phyloP scores from a whole-genome alignment of 1,140 invertebrate genomes.

The Physella acuta region DNA sequence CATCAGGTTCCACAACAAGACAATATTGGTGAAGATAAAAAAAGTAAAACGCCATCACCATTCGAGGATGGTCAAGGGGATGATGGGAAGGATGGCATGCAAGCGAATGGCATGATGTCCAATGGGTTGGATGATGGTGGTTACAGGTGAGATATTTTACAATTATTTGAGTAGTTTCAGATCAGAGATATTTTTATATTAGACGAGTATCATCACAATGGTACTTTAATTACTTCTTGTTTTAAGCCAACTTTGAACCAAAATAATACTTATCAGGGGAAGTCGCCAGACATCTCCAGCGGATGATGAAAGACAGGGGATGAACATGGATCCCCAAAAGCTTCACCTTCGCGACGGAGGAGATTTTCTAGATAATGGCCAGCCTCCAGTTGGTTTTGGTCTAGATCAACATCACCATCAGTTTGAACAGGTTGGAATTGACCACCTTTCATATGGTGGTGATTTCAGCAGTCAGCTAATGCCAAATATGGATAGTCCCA shows the following conservation, averaged over 20 bases:
- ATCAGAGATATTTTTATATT: too few relatives aligned
- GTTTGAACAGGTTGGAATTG: slow-evolving; percentile 46
- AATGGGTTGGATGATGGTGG: slow-evolving; percentile 90
- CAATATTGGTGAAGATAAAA: slow-evolving; percentile 42
- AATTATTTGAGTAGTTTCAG: too few relatives aligned
- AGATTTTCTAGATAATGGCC: slow-evolving; percentile 15
- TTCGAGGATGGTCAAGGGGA: slow-evolving; percentile 64
- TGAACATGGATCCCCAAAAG: slow-evolving; percentile 20
- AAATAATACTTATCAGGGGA: background rate
- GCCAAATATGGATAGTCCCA: slow-evolving; percentile 61
- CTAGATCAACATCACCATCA: slow-evolving; percentile 22
- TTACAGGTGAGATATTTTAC: slow-evolving; percentile 81
- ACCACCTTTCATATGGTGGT: slow-evolving; percentile 54
- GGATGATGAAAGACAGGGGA: slow-evolving; percentile 25
- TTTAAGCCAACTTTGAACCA: background rate
- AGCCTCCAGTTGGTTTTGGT: slow-evolving; percentile 16
- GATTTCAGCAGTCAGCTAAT: slow-evolving; percentile 58
- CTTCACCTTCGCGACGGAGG: slow-evolving; percentile 18
- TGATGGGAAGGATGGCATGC: slow-evolving; percentile 63
- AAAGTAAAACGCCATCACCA: slow-evolving; percentile 68
- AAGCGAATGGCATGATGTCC: slow-evolving; percentile 72
- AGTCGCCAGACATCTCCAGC: slow-evolving; percentile 24
- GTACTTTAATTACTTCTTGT: too few relatives aligned
- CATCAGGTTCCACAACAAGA: slow-evolving; percentile 23
- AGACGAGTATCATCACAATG: too few relatives aligned